Evolutionary conservation across 2,888 invertebrate genomes (phyloP).

Genomic region (Erebia epiphron): DNA sequence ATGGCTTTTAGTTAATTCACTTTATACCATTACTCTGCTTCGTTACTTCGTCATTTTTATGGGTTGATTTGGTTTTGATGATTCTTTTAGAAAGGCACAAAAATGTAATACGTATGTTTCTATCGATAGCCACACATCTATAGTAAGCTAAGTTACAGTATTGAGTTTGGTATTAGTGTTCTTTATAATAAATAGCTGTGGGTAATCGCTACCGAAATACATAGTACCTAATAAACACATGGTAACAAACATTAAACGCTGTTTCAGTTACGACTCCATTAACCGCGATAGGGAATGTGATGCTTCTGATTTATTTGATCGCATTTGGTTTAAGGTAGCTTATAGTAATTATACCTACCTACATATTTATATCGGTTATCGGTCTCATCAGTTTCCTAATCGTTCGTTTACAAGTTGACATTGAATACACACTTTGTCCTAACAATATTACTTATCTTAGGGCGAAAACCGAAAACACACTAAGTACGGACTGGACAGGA

Average conservation of each 20-base stretch:
- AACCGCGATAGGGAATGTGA: slow-evolving; percentile 26
- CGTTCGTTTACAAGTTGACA: too few relatives aligned
- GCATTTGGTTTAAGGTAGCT: neutral
- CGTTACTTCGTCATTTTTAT: neutral
- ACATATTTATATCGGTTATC: neutral
- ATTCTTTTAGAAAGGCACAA: neutral
- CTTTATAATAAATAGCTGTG: neutral
- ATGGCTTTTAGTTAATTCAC: slow-evolving; percentile 8
- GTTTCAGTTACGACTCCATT: slow-evolving; percentile 24
- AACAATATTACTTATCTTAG: too few relatives aligned
- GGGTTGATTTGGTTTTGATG: neutral
- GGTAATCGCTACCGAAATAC: slow-evolving; percentile 4
- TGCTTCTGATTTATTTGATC: slow-evolving; percentile 33
- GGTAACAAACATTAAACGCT: slow-evolving; percentile 13
- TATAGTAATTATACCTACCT: neutral
- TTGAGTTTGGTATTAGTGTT: neutral
- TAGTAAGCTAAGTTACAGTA: neutral
- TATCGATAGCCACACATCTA: neutral
- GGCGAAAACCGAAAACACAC: too few relatives aligned
- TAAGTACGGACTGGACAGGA: too few relatives aligned
- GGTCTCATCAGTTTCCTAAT: too few relatives aligned
- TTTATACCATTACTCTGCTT: slow-evolving; percentile 7
- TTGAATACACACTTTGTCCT: too few relatives aligned
- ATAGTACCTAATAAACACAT: slow-evolving; percentile 20
- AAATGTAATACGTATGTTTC: too few relatives aligned